Conservation (phyloP, 2,888 invertebrate genomes). For the Carabus problematicus region DNA sequence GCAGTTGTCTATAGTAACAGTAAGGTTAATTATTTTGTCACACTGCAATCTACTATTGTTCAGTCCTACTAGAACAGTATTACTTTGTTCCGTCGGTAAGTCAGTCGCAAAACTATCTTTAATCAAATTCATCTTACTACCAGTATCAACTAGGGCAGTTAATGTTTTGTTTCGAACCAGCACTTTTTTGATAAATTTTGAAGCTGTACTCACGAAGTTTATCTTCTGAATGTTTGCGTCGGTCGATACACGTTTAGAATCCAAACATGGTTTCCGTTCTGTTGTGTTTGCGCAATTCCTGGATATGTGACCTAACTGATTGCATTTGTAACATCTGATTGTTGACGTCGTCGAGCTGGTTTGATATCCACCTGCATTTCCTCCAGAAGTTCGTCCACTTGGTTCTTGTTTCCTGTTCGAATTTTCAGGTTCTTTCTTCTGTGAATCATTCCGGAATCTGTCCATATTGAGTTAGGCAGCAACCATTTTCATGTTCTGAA, state of each 20-base stretch:
- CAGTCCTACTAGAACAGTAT: conserved; percentile 6
- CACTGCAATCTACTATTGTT: conserved; percentile 3
- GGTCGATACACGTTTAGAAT: not conserved
- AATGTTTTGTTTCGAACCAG: not conserved
- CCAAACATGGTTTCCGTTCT: not conserved
- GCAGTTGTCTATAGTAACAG: no score
- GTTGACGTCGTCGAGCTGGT: not conserved
- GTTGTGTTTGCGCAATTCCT: not conserved
- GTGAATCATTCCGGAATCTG: conserved; percentile 5
- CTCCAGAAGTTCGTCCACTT: not conserved
- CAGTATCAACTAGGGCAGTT: conserved; percentile 13
- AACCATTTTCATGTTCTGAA: conserved; percentile 5
- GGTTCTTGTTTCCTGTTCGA: no score
- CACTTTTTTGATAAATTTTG: conserved; percentile 12
- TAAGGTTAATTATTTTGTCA: not conserved
- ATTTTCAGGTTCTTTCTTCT: not conserved
- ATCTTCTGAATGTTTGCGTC: not conserved
- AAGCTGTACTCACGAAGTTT: not conserved
- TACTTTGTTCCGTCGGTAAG: not conserved
- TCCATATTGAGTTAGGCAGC: not conserved
- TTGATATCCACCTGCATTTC: not conserved
- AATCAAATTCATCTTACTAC: conserved; percentile 7
- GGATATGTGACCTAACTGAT: not conserved
- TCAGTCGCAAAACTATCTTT: not conserved
- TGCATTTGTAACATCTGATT: conserved; percentile 4